Evolutionary conservation across 1,140 invertebrate genomes (phyloP).

Genomic region (Phocides pigmalion): DNA sequence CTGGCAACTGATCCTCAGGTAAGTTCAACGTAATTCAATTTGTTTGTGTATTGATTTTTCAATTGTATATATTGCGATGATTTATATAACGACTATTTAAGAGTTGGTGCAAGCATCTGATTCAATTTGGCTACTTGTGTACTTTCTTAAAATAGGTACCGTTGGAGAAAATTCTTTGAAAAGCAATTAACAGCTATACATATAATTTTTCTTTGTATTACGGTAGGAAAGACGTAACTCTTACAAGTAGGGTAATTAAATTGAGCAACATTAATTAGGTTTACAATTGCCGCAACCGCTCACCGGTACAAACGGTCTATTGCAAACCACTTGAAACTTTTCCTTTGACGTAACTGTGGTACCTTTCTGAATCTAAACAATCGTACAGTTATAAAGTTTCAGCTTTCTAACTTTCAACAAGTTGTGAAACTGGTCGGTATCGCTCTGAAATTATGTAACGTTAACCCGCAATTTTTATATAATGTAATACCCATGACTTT

Average conservation of each 20-base stretch:
- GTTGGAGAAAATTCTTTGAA: no score
- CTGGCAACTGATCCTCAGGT: constrained; percentile 44
- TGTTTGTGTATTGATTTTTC: constrained; percentile 36
- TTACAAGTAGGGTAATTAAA: constrained; percentile 13
- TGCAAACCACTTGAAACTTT: constrained; percentile 63
- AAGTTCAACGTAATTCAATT: constrained; percentile 49
- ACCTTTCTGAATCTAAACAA: constrained; percentile 64
- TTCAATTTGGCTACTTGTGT: no score
- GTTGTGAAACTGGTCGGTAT: constrained; percentile 52
- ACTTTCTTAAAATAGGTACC: no score
- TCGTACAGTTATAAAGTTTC: constrained; percentile 58
- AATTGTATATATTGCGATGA: constrained; percentile 4
- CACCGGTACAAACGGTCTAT: constrained; percentile 53
- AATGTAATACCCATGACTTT: neutral
- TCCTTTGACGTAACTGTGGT: constrained; percentile 59
- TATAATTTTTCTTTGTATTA: no score
- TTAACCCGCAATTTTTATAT: constrained; percentile 27
- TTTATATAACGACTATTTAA: neutral
- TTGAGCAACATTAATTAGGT: constrained; percentile 39
- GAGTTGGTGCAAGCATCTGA: no score
- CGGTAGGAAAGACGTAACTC: no score
- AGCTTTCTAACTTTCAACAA: constrained; percentile 55
- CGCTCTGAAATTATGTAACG: constrained; percentile 46
- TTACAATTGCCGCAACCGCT: constrained; percentile 40
- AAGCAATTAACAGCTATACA: no score